Evolutionary conservation across 2,113 vertebrate genomes (phyloP), one percentile per base, ranked within the genome.

Genomic region (Phrynosoma blainvillii): DNA sequence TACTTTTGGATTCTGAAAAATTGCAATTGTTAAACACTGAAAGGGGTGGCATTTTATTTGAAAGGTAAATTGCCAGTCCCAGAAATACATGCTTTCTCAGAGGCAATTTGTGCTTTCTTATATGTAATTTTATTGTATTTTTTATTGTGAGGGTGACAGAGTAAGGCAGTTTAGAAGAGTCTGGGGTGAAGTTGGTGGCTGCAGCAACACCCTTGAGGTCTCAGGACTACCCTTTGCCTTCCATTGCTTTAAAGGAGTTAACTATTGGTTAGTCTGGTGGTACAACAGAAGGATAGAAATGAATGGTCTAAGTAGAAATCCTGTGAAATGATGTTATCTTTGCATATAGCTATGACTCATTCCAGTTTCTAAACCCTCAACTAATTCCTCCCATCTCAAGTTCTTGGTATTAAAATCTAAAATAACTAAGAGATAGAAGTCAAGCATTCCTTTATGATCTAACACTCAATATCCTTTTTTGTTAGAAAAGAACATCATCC

Each of bases 401-500:
- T 66, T 20, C 40, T 62, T 3, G 16, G 14, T 62, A 1, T 62
- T 62, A 16, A 62, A 14, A 62, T 62, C 13, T 54, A 47, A 84
- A 84, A 71, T 1, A 71, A 71, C 16, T 14, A n/a, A 66, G 25
- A 68, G 65, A 59, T n/a, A 73, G n/a, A 59, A 84, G 32, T 52
- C 30, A 27, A 85, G 59, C 62, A 85, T 76, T 62, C 12, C 23
- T 23, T 27, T 13, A 42, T 18, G 32, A 13, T 76, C n/a, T 62
- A 54, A 62, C 18, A 74, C 23, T 30, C 36, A 56, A 18, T 84
- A 47, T 8, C n/a, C 20, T 40, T 74, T 47, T n/a, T 23, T 47
- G 27, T 56, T 75, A 84, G 65, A 84, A 84, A 12, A 36, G 30
- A 84, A 74, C 10, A 94, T 89, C 47, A 9, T 70, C 56, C 59